phyloP scores from a whole-genome alignment of 1,140 invertebrate genomes.

The Pseudobourletiella spinata region DNA sequence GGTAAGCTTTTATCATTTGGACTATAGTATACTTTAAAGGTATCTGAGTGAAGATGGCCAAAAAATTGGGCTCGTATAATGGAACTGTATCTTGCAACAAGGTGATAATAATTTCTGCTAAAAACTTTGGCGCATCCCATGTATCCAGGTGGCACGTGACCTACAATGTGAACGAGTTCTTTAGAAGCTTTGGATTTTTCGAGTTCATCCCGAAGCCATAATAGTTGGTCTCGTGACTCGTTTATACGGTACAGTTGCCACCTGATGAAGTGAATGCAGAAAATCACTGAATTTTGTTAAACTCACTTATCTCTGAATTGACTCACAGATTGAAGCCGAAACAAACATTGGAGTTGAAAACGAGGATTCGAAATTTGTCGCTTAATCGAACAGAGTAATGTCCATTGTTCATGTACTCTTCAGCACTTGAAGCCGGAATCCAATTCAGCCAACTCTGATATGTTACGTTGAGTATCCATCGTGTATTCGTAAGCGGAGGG shows the following conservation, averaged over 20 bases:
- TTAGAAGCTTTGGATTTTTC: conserved; percentile 6
- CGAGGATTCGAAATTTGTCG: conserved; percentile 46
- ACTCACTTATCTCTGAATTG: conserved; percentile 38
- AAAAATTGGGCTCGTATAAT: conserved; percentile 37
- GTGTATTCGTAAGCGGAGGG: conserved; percentile 4
- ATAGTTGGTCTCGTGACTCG: conserved; percentile 39
- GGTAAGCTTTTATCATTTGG: conserved; percentile 35
- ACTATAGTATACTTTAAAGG: conserved; percentile 41
- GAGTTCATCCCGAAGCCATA: conserved; percentile 13
- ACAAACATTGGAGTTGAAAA: conserved; percentile 49
- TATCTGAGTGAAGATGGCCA: conserved; percentile 45
- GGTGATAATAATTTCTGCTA: conserved; percentile 27
- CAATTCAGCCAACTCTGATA: conserved; percentile 55
- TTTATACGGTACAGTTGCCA: conserved; percentile 52
- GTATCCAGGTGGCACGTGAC: conserved; percentile 32
- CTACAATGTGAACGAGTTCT: conserved; percentile 29
- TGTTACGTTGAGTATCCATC: conserved; percentile 58
- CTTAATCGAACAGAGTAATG: conserved; percentile 46
- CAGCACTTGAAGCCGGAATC: conserved; percentile 40
- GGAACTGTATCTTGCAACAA: conserved; percentile 15
- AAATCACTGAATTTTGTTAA: not conserved
- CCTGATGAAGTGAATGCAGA: not conserved
- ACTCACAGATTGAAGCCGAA: conserved; percentile 44
- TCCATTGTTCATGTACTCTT: conserved; percentile 42
- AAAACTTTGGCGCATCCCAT: conserved; percentile 18